Evolutionary conservation across 2,888 invertebrate species (phyloP).

Genomic region (Homarus gammarus): DNA sequence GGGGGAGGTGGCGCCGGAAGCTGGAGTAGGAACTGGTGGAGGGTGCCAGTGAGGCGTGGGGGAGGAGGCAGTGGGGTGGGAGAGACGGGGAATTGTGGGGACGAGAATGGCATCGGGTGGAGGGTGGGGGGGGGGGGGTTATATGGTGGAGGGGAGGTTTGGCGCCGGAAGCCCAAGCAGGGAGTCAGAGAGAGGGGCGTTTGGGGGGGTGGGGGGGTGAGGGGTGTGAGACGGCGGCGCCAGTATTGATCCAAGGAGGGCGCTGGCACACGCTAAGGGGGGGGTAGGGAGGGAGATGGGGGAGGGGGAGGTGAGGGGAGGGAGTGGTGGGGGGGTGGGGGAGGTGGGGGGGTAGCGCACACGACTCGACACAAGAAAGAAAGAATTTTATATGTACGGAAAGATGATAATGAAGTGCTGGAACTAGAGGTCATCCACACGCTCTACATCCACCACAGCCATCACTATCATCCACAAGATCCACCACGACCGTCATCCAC

Average conservation of each 20-base stretch:
- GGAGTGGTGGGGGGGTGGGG: not conserved
- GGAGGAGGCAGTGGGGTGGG: not conserved
- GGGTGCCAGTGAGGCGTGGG: not conserved
- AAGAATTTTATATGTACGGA: not conserved
- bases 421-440: too few relatives aligned
- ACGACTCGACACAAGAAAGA: not conserved
- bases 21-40: not conserved
- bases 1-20: not conserved
- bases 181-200: slow-evolving; percentile 8
- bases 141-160: slow-evolving; percentile 31
- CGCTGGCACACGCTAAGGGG: not conserved
- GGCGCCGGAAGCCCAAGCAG: slow-evolving; percentile 38
- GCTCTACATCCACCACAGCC: too few relatives aligned
- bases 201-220: slow-evolving; percentile 24
- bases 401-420: not conserved
- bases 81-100: not conserved
- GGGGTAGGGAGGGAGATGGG: not conserved
- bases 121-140: not conserved
- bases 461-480: too few relatives aligned
- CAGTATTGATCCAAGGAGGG: slow-evolving; percentile 49
- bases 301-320: not conserved
- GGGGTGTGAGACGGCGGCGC: slow-evolving; percentile 29
- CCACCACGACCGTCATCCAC: too few relatives aligned
- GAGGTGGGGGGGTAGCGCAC: too few relatives aligned
- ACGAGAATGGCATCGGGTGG: too few relatives aligned